Evolutionary conservation across 2,888 invertebrate species (phyloP).

Genomic region (Plagiodera versicolora): DNA sequence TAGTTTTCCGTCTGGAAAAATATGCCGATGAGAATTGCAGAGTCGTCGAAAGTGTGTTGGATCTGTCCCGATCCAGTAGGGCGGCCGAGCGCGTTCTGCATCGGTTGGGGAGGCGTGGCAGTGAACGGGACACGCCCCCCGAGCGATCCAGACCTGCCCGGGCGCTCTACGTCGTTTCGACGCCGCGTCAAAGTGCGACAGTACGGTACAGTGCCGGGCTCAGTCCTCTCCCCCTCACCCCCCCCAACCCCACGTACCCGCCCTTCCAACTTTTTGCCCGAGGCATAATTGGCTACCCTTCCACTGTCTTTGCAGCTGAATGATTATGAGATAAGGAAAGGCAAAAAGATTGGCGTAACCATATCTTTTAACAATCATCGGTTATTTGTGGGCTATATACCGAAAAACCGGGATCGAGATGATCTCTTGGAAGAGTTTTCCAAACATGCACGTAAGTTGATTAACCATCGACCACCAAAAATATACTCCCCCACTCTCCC

Average conservation of each 20-base stretch:
- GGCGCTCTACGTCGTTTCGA: neutral
- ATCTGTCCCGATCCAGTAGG: neutral
- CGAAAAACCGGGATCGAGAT: conserved; percentile 99
- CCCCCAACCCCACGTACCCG: conserved; percentile 43
- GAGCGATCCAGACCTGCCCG: too few species aligned
- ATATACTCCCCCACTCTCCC: neutral
- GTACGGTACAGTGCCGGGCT: conserved; percentile 65
- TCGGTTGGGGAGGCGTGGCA: too few species aligned
- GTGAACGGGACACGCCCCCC: too few species aligned
- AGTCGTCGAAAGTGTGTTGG: neutral
- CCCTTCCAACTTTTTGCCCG: conserved; percentile 48
- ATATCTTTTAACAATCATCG: conserved; percentile 99
- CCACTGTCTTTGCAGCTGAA: conserved; percentile 96
- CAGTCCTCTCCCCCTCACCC: conserved; percentile 57
- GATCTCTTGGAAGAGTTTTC: conserved; percentile 99
- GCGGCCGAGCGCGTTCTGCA: too few species aligned
- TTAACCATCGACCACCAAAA: conserved; percentile 39
- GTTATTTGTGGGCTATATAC: conserved; percentile 99
- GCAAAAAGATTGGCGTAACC: conserved; percentile 99
- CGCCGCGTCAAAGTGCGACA: conserved; percentile 32
- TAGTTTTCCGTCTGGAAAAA: too few species aligned
- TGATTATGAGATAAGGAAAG: conserved; percentile 99
- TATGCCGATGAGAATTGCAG: too few species aligned
- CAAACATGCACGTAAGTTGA: conserved; percentile 98
- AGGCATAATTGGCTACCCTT: conserved; percentile 71